Evolutionary conservation across 30 jellyfish, hydroid and myxozoan species (phyloP), one percentile per base, ranked within the genome.

Genomic region (Sanderia malayensis): DNA sequence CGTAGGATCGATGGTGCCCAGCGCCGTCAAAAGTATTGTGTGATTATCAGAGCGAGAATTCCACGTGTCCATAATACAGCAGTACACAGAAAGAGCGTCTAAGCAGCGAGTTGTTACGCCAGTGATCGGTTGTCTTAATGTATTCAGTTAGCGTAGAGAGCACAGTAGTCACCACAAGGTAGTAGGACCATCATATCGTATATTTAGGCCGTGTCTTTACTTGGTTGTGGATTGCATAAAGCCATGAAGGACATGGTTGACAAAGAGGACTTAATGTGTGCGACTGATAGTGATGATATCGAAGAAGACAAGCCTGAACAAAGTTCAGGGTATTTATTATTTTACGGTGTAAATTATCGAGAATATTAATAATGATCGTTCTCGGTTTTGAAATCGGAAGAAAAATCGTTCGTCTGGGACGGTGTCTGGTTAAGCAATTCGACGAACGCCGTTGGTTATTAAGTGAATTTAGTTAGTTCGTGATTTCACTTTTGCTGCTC

Each of bases 31-130:
- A 46, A 7, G 32, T 59, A 76, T 84, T 66, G 70, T 74, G 95
- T 78, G 85, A 87, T 67, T 78, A 87, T 60, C 90, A 71, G 88
- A 90, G 92, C 95, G 90, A 61, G 31, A 74, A 77, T 68, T 90
- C 95, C 98, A 90, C 98, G 98, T 90, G 98, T 90, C 98, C 83
- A 55, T 78, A 75, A 66, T 75, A 55, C 60, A 59, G n/a, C 80
- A 76, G 88, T 76, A 79, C 30, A 80, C 80, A 44, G 49, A 6
- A 15, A 41, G n/a, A n/a, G n/a, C n/a, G n/a, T n/a, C n/a, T n/a
- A n/a, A n/a, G n/a, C n/a, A 41, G 55, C 15, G 8, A 41, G 55
- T 41, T 18, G 47, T 64, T 62, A 72, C 80, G 88, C 62, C 64
- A 76, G 61, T 80, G 55, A 73, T 70, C 88, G 46, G 88, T 58